Evolutionary conservation across 2,888 invertebrate genomes (phyloP).

Genomic region (Sturmia bella): DNA sequence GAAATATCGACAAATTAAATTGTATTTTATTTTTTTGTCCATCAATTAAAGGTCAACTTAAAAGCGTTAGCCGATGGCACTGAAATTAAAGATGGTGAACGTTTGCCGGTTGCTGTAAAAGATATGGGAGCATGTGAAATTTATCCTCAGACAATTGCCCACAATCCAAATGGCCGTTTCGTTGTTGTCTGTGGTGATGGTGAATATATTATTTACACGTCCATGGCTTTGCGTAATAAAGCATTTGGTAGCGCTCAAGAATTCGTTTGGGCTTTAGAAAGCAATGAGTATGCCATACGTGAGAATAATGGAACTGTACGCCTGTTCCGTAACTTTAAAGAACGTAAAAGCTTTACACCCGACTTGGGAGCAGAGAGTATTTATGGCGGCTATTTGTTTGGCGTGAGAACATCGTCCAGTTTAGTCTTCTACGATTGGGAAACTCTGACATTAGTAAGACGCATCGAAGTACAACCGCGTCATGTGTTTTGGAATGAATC

Average conservation of each 20-base stretch:
- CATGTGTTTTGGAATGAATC: constrained; percentile 98
- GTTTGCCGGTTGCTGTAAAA: constrained; percentile 96
- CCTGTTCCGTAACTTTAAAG: constrained; percentile 99
- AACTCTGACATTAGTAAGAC: constrained; percentile 92
- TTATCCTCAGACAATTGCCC: constrained; percentile 98
- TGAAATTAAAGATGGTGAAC: constrained; percentile 94
- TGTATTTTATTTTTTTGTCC: no score
- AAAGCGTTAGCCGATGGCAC: constrained; percentile 82
- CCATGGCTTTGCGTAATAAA: constrained; percentile 99
- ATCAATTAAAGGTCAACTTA: constrained; percentile 76
- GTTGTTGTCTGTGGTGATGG: constrained; percentile 99
- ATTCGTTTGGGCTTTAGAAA: constrained; percentile 99
- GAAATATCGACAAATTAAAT: no score
- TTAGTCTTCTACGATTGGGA: constrained; percentile 99
- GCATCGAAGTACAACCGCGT: constrained; percentile 97
- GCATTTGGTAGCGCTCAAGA: constrained; percentile 99
- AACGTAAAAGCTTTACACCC: constrained; percentile 96
- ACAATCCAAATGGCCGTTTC: constrained; percentile 98
- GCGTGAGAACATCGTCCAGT: constrained; percentile 95
- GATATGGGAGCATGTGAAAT: constrained; percentile 99
- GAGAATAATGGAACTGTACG: constrained; percentile 95
- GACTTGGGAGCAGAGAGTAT: constrained; percentile 99
- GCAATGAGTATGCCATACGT: constrained; percentile 94
- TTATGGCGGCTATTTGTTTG: constrained; percentile 94
- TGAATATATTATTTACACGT: constrained; percentile 99